Conservation (phyloP, 2,113 vertebrate species). For the Pongo abelii region DNA sequence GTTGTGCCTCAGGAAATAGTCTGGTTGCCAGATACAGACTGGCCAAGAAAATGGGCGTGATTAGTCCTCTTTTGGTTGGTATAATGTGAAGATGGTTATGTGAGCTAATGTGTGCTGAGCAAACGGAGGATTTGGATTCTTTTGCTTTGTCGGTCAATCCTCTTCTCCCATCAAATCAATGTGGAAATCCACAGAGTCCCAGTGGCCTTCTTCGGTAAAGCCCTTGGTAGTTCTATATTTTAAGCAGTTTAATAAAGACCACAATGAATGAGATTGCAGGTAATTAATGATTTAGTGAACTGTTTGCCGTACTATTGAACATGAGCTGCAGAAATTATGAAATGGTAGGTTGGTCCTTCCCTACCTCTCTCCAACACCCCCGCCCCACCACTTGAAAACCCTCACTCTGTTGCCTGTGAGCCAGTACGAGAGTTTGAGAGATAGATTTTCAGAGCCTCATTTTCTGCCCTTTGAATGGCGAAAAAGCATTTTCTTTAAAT, state of each 20-base stretch:
- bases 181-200: background rate
- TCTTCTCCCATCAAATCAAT: background rate
- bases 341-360: background rate
- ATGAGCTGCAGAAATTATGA: background rate
- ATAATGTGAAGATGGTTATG: too few species aligned
- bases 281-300: background rate
- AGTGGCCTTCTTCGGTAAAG: background rate
- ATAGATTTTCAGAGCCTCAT: background rate
- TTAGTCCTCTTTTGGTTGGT: too few species aligned
- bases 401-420: too few species aligned
- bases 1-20: background rate
- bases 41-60: background rate
- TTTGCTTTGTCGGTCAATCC: background rate
- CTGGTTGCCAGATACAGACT: background rate
- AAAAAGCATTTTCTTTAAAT: background rate
- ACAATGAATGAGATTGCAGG: rapidly evolving
- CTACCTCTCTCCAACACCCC: background rate
- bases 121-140: background rate
- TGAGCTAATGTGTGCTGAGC: rapidly evolving
- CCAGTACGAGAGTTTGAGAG: rapidly evolving
- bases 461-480: background rate
- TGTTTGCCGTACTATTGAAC: rapidly evolving
- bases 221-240: background rate
- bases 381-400: rapidly evolving
- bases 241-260: background rate